phyloP scores from a whole-genome alignment of 2,113 vertebrate genomes.

The Oryctolagus cuniculus region mOryCun1.1 NC_091434.1:85656001-85656500 shows the following conservation, averaged over 20 bases:
- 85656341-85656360: constrained; percentile 62
- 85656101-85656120: not conserved
- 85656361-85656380: constrained; percentile 52
- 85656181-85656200: constrained; percentile 30
- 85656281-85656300: constrained; percentile 47
- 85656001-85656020: not conserved
- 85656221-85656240: constrained; percentile 25
- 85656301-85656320: constrained; percentile 68
- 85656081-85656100: constrained; percentile 7
- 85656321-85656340: constrained; percentile 65
- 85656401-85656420: not conserved
- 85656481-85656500: not conserved
- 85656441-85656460: constrained; percentile 1
- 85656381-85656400: constrained; percentile 47
- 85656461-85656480: constrained; percentile 34
- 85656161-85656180: constrained; percentile 37
- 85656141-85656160: not conserved
- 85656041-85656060: not conserved
- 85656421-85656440: not conserved
- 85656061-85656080: not conserved
- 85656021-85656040: not conserved
- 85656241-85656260: constrained; percentile 55
- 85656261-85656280: constrained; percentile 62
- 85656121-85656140: not conserved
- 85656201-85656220: not conserved